Evolutionary conservation across 2,888 invertebrate species (phyloP).

Genomic region (Sipha maydis): DNA sequence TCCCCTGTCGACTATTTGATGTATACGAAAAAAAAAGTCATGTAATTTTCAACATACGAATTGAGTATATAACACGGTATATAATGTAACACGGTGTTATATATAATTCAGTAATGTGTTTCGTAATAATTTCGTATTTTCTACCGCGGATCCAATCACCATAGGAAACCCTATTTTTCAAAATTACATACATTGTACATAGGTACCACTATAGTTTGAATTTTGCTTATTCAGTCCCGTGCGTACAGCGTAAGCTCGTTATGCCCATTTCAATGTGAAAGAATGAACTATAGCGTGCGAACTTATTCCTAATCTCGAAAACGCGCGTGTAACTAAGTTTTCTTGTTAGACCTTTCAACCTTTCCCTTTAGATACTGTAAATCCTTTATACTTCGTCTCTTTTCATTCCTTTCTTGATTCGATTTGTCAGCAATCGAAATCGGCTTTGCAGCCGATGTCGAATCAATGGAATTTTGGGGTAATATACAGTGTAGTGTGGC

Average conservation of each 20-base stretch:
- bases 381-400: slow-evolving; percentile 39
- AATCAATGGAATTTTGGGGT: neutral
- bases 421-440: slow-evolving; percentile 26
- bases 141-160: neutral
- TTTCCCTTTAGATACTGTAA: neutral
- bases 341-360: neutral
- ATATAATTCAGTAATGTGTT: neutral
- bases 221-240: slow-evolving; percentile 16
- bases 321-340: slow-evolving; percentile 34
- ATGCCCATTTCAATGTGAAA: slow-evolving; percentile 14
- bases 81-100: neutral
- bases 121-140: neutral
- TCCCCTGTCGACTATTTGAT: neutral
- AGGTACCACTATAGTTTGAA: neutral
- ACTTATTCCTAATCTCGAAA: slow-evolving; percentile 25
- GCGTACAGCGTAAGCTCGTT: neutral
- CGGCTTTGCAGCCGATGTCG: neutral
- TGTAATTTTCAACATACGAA: neutral
- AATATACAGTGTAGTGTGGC: neutral
- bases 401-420: slow-evolving; percentile 17
- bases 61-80: too few species aligned
- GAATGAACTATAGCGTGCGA: slow-evolving; percentile 7
- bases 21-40: too few species aligned
- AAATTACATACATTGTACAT: neutral
- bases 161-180: neutral